Percentiles rank a stretch among this genome's conserved stretches.
These are phyloP conservation scores for Symphodus melops DNA, from an alignment of 2,113 vertebrate species.

Conservation along the genomic window DNA sequence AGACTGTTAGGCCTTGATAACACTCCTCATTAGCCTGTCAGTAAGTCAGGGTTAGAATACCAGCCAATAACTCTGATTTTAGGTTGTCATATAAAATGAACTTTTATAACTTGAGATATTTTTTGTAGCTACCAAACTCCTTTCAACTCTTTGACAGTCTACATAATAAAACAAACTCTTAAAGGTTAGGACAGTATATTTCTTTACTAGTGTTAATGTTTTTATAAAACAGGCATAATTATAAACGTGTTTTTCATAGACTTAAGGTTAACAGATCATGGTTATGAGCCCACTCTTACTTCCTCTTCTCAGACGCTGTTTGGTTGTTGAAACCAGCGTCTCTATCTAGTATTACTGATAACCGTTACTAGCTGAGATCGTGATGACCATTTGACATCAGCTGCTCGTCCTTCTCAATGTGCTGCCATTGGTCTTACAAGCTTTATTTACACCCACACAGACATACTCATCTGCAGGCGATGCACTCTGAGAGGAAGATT, in stretches of 20 bases:
- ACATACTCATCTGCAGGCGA: constrained; percentile 9
- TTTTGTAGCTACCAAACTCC: too few species aligned
- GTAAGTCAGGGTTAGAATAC: too few species aligned
- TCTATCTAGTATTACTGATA: constrained; percentile 27
- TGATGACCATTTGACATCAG: constrained; percentile 31
- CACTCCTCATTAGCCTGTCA: too few species aligned
- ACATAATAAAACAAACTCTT: too few species aligned
- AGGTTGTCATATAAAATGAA: too few species aligned
- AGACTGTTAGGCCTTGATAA: too few species aligned
- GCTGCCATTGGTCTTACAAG: constrained; percentile 6
- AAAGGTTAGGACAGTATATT: neutral
- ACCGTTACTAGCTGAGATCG: neutral
- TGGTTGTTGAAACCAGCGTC: neutral
- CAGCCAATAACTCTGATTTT: too few species aligned
- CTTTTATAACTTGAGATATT: too few species aligned
- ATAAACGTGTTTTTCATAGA: neutral
- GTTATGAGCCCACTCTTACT: neutral
- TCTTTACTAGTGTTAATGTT: neutral
- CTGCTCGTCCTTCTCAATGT: constrained; percentile 33
- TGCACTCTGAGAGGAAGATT: constrained; percentile 13
- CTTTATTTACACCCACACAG: constrained; percentile 32
- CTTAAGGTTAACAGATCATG: too few species aligned
- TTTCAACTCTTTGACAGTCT: too few species aligned
- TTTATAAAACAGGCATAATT: neutral
- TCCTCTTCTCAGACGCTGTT: neutral